A percentile compares a stretch with the other conserved stretches of the same genome.
phyloP scores from a whole-genome alignment of 2,113 vertebrate species.

The Poecile atricapillus region DNA sequence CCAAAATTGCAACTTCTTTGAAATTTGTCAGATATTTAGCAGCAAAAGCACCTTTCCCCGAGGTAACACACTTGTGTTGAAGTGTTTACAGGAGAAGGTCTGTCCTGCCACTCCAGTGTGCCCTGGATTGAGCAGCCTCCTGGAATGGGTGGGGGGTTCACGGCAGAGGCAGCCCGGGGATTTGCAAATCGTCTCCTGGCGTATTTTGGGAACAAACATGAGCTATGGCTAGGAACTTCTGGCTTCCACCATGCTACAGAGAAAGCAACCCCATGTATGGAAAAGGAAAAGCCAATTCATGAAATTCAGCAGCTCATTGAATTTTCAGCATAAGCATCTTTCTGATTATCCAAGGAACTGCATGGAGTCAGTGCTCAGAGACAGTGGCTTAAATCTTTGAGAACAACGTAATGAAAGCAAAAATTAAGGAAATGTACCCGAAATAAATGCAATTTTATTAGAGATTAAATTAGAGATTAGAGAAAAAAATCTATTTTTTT shows the following conservation, averaged over 20 bases:
- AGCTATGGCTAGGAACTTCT: neutral
- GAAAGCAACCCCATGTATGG: neutral
- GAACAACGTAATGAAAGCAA: neutral
- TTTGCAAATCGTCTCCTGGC: accelerated
- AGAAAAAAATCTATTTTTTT: neutral
- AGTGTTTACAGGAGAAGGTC: neutral
- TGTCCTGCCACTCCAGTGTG: neutral
- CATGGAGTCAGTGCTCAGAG: neutral
- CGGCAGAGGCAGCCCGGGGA: neutral
- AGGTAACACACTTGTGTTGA: neutral
- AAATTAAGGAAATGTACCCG: neutral
- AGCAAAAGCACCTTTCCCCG: neutral
- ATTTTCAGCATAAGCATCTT: neutral
- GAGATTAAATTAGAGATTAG: neutral
- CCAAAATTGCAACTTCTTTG: neutral
- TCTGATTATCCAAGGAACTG: neutral
- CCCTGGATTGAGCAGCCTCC: neutral
- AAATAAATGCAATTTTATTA: constrained; percentile 32
- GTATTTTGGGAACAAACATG: neutral
- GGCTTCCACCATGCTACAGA: accelerated
- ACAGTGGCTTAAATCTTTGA: neutral
- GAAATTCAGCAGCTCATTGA: neutral
- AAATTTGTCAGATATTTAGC: neutral
- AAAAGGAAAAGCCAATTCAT: neutral
- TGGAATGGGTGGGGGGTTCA: neutral